phyloP scores from a whole-genome alignment of 1,140 invertebrate species.

The Cydia strobilella region DNA sequence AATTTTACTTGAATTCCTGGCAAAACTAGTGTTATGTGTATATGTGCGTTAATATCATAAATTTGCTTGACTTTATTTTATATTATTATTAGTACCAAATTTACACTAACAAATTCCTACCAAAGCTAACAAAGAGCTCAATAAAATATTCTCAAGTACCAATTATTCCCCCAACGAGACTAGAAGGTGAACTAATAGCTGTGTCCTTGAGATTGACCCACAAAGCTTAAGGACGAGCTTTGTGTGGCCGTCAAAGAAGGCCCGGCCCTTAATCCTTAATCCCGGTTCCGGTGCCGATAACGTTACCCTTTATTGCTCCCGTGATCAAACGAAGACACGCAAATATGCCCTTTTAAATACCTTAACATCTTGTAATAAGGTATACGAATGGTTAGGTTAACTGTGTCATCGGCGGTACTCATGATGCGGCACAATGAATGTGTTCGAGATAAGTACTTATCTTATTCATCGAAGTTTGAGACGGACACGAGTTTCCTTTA shows the following conservation, averaged over 20 bases:
- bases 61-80: too few relatives aligned
- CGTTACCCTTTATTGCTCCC: constrained; percentile 44
- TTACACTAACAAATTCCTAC: not conserved
- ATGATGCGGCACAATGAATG: constrained; percentile 21
- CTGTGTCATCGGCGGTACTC: not conserved
- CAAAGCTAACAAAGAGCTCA: not conserved
- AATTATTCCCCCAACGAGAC: not conserved
- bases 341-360: not conserved
- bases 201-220: constrained; percentile 64
- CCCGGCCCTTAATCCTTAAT: constrained; percentile 50
- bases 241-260: constrained; percentile 60
- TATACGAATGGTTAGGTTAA: not conserved
- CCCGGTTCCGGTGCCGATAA: constrained; percentile 49
- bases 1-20: too few relatives aligned
- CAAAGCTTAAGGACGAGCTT: constrained; percentile 56
- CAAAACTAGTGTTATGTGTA: too few relatives aligned
- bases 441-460: not conserved
- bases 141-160: not conserved
- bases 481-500: not conserved
- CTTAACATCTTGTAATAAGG: not conserved
- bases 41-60: too few relatives aligned
- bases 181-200: constrained; percentile 34
- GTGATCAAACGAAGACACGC: not conserved
- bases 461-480: not conserved
- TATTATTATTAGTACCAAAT: too few relatives aligned